phyloP scores from a whole-genome alignment of 2,113 vertebrate species.

The Pomatorhinus ruficollis region DNA sequence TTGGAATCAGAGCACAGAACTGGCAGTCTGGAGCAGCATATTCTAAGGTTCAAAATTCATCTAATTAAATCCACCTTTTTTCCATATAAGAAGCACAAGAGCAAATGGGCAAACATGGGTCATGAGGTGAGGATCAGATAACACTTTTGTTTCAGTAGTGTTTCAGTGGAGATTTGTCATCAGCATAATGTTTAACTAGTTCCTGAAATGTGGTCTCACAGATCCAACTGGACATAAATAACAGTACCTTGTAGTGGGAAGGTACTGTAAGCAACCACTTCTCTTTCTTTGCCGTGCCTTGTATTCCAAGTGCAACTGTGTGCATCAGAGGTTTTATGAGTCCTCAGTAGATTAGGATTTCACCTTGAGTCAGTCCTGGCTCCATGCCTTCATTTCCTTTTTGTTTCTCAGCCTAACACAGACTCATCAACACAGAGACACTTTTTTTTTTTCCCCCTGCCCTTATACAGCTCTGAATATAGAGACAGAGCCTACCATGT shows the following conservation, averaged over 20 bases:
- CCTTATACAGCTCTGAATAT: not conserved
- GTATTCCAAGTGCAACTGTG: not conserved
- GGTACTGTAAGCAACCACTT: not conserved
- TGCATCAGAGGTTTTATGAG: not conserved
- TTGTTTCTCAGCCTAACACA: not conserved
- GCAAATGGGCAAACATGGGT: not conserved
- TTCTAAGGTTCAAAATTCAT: not conserved
- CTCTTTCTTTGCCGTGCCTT: not conserved
- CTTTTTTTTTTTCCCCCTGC: accelerated
- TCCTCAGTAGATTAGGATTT: not conserved
- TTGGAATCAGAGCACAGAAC: not conserved
- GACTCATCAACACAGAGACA: not conserved
- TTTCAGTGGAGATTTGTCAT: not conserved
- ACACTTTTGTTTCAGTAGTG: not conserved
- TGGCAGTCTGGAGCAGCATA: not conserved
- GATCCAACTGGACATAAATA: not conserved
- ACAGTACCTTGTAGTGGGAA: not conserved
- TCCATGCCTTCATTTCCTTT: not conserved
- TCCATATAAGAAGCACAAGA: not conserved
- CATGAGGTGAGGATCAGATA: not conserved
- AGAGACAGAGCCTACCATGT: not conserved
- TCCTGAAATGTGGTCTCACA: not conserved
- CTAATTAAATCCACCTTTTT: not conserved
- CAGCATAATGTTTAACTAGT: not conserved
- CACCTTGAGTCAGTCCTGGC: not conserved